Conservation (phyloP, 2,113 vertebrate species). For the Lepisosteus oculatus region DNA sequence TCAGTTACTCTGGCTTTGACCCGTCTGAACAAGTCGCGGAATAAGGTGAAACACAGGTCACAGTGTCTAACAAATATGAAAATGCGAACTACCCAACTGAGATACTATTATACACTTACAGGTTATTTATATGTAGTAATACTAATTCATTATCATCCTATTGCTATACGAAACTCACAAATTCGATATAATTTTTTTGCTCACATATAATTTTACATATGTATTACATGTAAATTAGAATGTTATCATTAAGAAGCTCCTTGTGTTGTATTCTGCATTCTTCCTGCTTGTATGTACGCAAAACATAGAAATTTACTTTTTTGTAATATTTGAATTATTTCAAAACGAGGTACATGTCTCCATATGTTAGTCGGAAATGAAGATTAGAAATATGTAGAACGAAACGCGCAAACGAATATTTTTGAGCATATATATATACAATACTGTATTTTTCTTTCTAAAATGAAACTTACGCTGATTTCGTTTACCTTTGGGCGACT, state of each 20-base stretch:
- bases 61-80: conserved; percentile 87
- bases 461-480: conserved; percentile 1
- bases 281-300: too few relatives aligned
- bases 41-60: conserved; percentile 98
- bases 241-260: too few relatives aligned
- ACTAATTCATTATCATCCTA: not conserved
- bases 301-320: too few relatives aligned
- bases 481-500: not conserved
- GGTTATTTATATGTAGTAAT: not conserved
- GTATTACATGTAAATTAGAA: too few relatives aligned
- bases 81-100: conserved; percentile 56
- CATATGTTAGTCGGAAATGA: too few relatives aligned
- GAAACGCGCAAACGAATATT: conserved; percentile 2
- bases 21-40: conserved; percentile 85
- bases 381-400: too few relatives aligned
- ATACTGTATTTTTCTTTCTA: not conserved
- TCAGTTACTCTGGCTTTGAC: conserved; percentile 97
- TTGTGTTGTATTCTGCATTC: too few relatives aligned
- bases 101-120: not conserved
- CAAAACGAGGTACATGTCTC: too few relatives aligned
- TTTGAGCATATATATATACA: not conserved
- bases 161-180: too few relatives aligned
- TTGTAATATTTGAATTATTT: too few relatives aligned
- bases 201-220: too few relatives aligned
- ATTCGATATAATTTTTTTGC: too few relatives aligned